A percentile compares a stretch with the other conserved stretches of the same genome.
phyloP scores from a whole-genome alignment of 92 coral and sea anemone species.

The Chrysogorgia sp. region DNA sequence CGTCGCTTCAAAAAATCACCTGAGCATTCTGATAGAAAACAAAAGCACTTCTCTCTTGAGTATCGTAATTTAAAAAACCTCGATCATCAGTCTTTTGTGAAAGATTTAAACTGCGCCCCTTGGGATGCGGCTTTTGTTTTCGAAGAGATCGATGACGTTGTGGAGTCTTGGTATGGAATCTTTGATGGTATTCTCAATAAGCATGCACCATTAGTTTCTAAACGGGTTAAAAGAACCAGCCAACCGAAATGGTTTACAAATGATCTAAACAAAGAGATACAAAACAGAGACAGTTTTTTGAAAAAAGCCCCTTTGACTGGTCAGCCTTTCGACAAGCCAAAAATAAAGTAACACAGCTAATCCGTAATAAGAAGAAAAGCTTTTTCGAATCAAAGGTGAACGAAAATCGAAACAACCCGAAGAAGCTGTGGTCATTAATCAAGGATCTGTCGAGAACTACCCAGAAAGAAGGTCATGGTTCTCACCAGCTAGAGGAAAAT shows the following conservation, averaged over 20 bases:
- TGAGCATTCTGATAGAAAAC: too few relatives aligned
- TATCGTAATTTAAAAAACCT: slow-evolving; percentile 5
- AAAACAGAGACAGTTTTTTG: too few relatives aligned
- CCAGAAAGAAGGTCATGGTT: background rate
- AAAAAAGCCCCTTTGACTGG: slow-evolving; percentile 37
- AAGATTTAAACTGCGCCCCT: slow-evolving; percentile 6
- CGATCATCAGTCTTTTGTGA: background rate
- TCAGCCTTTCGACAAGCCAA: background rate
- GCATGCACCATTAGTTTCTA: slow-evolving; percentile 1
- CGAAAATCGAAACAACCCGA: too few relatives aligned
- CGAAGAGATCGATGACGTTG: background rate
- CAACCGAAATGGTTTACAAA: slow-evolving; percentile 5
- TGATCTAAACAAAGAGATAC: background rate
- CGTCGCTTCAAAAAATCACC: too few relatives aligned
- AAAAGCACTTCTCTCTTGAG: too few relatives aligned
- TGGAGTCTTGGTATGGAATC: slow-evolving; percentile 6
- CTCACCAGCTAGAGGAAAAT: slow-evolving; percentile 32
- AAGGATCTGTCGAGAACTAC: slow-evolving; percentile 26
- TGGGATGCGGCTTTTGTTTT: background rate
- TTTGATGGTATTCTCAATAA: background rate
- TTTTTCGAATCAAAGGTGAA: too few relatives aligned
- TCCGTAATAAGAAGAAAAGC: slow-evolving; percentile 11
- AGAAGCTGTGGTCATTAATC: too few relatives aligned
- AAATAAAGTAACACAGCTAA: background rate
- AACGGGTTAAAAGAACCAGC: background rate